Evolutionary conservation across 2,113 vertebrate genomes (phyloP), one percentile per base, ranked within the genome.

Genomic region (Colossoma macropomum): DNA sequence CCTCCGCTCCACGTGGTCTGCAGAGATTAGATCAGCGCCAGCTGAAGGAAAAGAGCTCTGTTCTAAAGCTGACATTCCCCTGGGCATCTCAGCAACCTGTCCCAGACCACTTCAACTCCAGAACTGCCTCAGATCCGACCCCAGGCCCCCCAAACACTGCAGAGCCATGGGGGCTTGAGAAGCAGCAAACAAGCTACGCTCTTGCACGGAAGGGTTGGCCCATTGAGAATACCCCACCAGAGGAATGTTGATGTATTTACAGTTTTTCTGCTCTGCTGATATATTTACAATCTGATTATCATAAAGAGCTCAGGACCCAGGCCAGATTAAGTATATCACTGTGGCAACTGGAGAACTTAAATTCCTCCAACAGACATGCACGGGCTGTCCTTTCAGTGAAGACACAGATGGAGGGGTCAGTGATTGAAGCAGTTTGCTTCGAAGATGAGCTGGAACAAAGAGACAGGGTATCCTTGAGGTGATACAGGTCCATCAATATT

Each of bases 341-440:
- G 17, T 32, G 52, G 38, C 21, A 11, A 25, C 21, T 19, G 25
- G 25, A 41, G 56, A 75, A 60, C 60, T 56, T 34, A 17, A 50
- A 69, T 34, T 30, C 30, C 19, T 30, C 52, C 6, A 17, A 30
- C 28, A 34, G 72, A 74, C 15, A 32, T 13, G 1, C 34, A 48
- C 9, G 11, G 27, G 38, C 48, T 21, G 50, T 27, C 48, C 16
- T 30, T 3, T 56, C 27, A 32, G 17, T 21, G 27, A 74, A 56
- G 48, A 32, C 28, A 30, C 52, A 34, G 28, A 75, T 75, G 50
- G 52, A 38, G 52, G 19, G 73, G 73, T 59, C 83, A 63, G 50
- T 7, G 82, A 88, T 90, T 87, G 89, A 88, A 90, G 80, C 70
- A 71, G 75, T 71, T 84, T 90, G 90, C 6, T 27, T 32, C 7